Evolutionary conservation across 2,888 invertebrate genomes (phyloP), one percentile per base, ranked within the genome.

Genomic region (Lasioglossum villosulum): DNA sequence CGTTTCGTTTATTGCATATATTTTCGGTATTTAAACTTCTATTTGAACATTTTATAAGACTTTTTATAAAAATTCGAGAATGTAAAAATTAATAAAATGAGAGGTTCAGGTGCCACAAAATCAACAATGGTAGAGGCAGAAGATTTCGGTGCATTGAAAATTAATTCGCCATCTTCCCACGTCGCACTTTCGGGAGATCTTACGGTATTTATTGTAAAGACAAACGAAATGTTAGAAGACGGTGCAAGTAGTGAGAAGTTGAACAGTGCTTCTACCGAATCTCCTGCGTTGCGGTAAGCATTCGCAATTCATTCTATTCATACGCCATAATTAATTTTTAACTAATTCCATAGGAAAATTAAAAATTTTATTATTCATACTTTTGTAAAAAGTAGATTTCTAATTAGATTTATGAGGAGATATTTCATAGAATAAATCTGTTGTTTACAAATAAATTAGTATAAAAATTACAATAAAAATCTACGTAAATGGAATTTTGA

Each of bases 111-210:
- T 81, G 72, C 80, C 12, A 59, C 80, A 27, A 77, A 73, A 82
- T 85, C 91, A 59, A 87, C 80, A 45, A 82, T 89, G 89, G 88
- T 92, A 68, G 90, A 90, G 87, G 92, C 93, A 79, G 75, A 83
- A 70, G 92, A 93, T 52, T 82, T 90, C 59, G 80, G 86, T 34
- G 88, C 89, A 48, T 92, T 94, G 52, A 91, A 96, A 95, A 96
- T 97, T 92, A 96, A 97, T 94, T 96, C 97, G 91, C 97, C 98
- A n/a, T 96, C 97, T 89, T 96, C 97, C 73, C 97, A 98, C 94
- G 97, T 97, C 84, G 98, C 98, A 48, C 95, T 98, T 91, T 97
- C 97, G 90, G 98, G 98, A 88, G 98, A 98, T 95, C 96, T 98
- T 84, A 97, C 97, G 94, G 96, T 98, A 90, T 96, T 96, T 94